Conservation (phyloP, 2,888 invertebrate species). For the Sicus ferrugineus region DNA sequence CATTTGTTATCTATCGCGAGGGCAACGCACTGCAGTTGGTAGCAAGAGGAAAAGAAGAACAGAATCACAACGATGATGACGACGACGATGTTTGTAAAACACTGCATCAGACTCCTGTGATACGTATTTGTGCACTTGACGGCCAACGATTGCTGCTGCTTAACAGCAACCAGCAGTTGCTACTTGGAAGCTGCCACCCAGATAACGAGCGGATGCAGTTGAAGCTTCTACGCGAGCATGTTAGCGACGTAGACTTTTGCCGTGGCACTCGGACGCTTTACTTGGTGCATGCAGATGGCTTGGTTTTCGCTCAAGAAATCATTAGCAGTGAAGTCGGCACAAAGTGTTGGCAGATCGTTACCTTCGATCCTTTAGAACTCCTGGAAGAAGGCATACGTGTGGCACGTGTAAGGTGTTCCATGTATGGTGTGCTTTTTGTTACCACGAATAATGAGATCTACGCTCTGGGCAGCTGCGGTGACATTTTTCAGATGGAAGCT, state of each 20-base stretch:
- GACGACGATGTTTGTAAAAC: neutral
- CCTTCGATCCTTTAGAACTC: conserved; percentile 59
- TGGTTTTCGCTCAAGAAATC: conserved; percentile 41
- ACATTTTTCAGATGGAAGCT: conserved; percentile 61
- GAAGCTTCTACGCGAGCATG: conserved; percentile 45
- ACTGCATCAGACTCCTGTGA: conserved; percentile 42
- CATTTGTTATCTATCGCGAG: conserved; percentile 47
- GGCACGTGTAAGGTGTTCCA: conserved; percentile 57
- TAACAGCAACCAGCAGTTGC: conserved; percentile 49
- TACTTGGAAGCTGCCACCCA: conserved; percentile 39
- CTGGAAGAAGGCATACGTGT: conserved; percentile 56
- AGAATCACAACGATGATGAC: neutral
- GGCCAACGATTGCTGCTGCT: conserved; percentile 45
- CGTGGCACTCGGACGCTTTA: conserved; percentile 47
- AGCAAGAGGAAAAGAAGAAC: neutral
- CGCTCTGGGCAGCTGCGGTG: conserved; percentile 60
- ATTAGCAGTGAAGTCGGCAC: neutral
- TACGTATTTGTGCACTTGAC: conserved; percentile 45
- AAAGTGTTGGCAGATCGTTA: conserved; percentile 51
- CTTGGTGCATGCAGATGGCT: conserved; percentile 46
- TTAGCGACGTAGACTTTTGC: conserved; percentile 54
- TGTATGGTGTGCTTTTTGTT: conserved; percentile 59
- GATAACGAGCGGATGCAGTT: conserved; percentile 40
- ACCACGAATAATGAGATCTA: conserved; percentile 55
- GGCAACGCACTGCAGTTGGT: conserved; percentile 44